Evolutionary conservation across 2,113 vertebrate genomes (phyloP).

Genomic region (Phyllostomus hastatus): DNA sequence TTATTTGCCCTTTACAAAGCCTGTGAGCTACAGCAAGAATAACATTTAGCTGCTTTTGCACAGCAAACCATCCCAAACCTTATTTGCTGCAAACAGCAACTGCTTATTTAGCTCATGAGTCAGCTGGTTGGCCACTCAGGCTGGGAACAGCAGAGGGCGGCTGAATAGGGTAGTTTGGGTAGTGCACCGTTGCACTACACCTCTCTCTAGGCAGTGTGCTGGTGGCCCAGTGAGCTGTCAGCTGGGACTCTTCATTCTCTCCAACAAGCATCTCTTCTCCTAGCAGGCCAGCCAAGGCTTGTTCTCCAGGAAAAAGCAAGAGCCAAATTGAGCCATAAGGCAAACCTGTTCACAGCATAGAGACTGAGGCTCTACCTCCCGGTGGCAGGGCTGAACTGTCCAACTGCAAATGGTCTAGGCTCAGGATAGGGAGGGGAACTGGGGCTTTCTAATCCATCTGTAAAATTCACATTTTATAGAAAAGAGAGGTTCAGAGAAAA

Average conservation of each 20-base stretch:
- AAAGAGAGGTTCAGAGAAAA: not conserved
- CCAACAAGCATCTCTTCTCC: not conserved
- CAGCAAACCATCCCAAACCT: not conserved
- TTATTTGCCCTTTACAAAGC: not conserved
- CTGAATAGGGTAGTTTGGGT: rapidly evolving
- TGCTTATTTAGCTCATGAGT: not conserved
- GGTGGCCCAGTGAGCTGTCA: rapidly evolving
- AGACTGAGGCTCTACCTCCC: not conserved
- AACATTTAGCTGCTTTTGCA: not conserved
- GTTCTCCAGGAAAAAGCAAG: not conserved
- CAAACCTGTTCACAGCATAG: rapidly evolving
- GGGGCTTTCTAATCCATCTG: too few relatives aligned
- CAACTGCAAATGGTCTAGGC: not conserved
- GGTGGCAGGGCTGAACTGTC: too few relatives aligned
- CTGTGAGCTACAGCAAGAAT: not conserved
- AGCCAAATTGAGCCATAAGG: not conserved
- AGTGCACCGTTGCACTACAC: rapidly evolving
- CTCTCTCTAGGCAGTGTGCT: not conserved
- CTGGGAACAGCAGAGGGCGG: not conserved
- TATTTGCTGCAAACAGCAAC: not conserved
- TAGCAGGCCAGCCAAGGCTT: not conserved
- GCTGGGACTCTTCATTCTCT: not conserved
- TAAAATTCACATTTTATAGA: not conserved
- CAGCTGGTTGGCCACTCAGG: not conserved
- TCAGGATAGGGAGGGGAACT: rapidly evolving